Percentiles rank a stretch among this genome's conserved stretches.
Evolutionary conservation across 2,888 invertebrate genomes (phyloP).

Genomic region (Thyatira batis): DNA sequence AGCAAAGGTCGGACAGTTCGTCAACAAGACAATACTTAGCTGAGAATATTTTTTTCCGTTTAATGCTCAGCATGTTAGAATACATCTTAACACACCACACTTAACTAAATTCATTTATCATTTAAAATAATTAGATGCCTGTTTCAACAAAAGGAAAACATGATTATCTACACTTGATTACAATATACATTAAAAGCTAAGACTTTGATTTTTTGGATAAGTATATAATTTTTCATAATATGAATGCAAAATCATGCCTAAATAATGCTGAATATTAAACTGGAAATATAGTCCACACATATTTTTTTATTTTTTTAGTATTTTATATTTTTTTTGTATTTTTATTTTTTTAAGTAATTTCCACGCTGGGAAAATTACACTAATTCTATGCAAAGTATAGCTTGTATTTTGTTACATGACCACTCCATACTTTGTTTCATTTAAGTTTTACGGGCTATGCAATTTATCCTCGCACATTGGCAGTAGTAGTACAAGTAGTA

Average conservation of each 20-base stretch:
- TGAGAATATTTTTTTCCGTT: constrained; percentile 79
- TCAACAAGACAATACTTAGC: constrained; percentile 77
- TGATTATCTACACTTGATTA: constrained; percentile 63
- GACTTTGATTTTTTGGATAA: constrained; percentile 58
- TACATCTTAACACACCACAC: constrained; percentile 66
- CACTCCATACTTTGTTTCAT: constrained; percentile 81
- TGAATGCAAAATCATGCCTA: constrained; percentile 78
- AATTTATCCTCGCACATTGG: constrained; percentile 79
- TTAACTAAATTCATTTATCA: constrained; percentile 53
- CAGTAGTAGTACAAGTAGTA: constrained; percentile 72
- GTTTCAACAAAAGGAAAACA: constrained; percentile 54
- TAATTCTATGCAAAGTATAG: constrained; percentile 97
- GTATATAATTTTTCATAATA: constrained; percentile 66
- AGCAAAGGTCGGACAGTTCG: constrained; percentile 79
- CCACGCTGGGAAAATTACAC: constrained; percentile 91
- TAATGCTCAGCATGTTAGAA: constrained; percentile 80
- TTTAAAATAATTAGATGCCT: constrained; percentile 43
- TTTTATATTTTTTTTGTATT: constrained; percentile 53
- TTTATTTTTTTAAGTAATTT: constrained; percentile 76
- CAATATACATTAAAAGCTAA: constrained; percentile 75
- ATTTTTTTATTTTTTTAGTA: constrained; percentile 58
- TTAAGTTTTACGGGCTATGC: constrained; percentile 79
- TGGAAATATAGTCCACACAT: constrained; percentile 79
- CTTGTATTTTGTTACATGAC: constrained; percentile 85
- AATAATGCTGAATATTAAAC: constrained; percentile 83